phyloP scores from a whole-genome alignment of 2,797 vertebrate species.

The Acomys russatus region DNA sequence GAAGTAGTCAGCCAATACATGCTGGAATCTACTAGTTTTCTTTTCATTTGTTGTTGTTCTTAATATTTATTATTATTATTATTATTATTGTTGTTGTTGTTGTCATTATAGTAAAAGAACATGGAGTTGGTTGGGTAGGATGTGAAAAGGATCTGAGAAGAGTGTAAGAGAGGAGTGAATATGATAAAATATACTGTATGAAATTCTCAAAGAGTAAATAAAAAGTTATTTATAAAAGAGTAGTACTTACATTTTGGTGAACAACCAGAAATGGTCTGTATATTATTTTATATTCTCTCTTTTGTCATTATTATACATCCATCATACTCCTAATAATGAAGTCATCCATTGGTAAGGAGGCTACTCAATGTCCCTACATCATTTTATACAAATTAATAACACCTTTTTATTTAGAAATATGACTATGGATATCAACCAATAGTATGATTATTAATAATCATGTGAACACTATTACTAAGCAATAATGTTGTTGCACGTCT shows the following conservation, averaged over 20 bases:
- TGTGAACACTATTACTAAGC: neutral
- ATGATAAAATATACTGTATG: neutral
- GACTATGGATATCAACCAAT: neutral
- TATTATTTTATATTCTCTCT: conserved; percentile 1
- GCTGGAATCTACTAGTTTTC: neutral
- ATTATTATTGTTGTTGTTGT: too few species aligned
- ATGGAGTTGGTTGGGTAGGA: neutral
- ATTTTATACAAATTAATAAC: neutral
- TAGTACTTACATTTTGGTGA: conserved; percentile 7
- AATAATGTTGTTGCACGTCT: neutral
- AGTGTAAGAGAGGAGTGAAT: too few species aligned
- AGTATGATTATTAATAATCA: neutral
- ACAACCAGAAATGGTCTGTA: neutral
- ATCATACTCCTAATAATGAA: neutral
- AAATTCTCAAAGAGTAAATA: neutral
- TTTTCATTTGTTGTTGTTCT: neutral
- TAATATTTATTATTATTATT: neutral
- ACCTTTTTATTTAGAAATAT: conserved; percentile 11
- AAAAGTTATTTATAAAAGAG: neutral
- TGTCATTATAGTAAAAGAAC: neutral
- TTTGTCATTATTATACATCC: neutral
- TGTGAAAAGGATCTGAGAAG: neutral
- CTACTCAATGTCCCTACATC: neutral
- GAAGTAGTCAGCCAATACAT: neutral
- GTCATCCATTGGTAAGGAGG: neutral